phyloP scores from a whole-genome alignment of 1,140 invertebrate genomes.

The Venustaconcha ellipsiformis region DNA sequence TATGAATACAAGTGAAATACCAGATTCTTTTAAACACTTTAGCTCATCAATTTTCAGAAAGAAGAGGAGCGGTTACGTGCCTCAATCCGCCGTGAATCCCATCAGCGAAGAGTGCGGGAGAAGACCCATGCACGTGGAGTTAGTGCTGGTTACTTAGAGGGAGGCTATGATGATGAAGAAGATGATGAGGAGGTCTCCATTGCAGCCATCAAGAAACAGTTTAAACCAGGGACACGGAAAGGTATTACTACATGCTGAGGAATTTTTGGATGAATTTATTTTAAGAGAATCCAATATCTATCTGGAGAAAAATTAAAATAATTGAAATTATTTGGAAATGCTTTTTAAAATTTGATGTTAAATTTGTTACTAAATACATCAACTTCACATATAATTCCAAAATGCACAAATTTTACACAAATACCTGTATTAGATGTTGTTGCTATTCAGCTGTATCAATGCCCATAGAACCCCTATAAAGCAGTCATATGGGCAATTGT shows the following conservation, averaged over 20 bases:
- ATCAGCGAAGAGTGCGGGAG: constrained; percentile 75
- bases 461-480: too few relatives aligned
- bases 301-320: too few relatives aligned
- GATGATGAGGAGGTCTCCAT: constrained; percentile 90
- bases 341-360: neutral
- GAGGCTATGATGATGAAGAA: constrained; percentile 70
- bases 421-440: too few relatives aligned
- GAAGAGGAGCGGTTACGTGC: constrained; percentile 93
- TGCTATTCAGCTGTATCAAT: too few relatives aligned
- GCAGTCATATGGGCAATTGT: too few relatives aligned
- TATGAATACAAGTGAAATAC: too few relatives aligned
- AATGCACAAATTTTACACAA: neutral
- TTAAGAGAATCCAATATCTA: too few relatives aligned
- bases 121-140: constrained; percentile 74
- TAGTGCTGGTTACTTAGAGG: constrained; percentile 76
- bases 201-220: constrained; percentile 94
- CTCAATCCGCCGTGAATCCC: constrained; percentile 81
- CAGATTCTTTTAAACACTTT: too few relatives aligned
- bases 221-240: constrained; percentile 74
- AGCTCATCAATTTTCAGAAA: constrained; percentile 75
- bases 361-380: neutral
- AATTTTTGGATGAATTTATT: neutral
- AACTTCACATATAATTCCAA: neutral
- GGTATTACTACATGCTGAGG: neutral
- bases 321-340: neutral